Base-by-base conservation (phyloP, 2,888 invertebrate species). In the Sarcophaga caerulescens region DNA sequence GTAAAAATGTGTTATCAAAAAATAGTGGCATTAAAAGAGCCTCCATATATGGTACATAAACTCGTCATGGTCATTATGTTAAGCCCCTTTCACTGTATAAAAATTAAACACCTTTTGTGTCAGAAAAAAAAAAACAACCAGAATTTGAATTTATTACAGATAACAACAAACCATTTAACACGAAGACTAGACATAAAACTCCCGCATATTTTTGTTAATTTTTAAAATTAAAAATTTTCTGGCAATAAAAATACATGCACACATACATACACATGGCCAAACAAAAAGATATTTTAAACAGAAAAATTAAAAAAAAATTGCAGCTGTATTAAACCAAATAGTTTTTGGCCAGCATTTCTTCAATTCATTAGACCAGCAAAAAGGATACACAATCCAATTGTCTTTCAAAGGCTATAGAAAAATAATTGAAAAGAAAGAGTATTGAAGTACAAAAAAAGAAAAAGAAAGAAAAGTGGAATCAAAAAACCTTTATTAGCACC, bases 261-360 rank as follows among this genome's bases (percentile, higher is more conserved):
- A 69, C 57, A 74, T 62, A 66, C 65, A 74, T 77, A 86, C 86
- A 81, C 75, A 84, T 86, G 83, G 78, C 83, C 77, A 86, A 86
- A 84, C 65, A 85, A 68, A 23, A n/a, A 35, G 59, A 75, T 77
- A 23, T 65, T 57, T 47, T 35, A 79, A 71, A 74, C 17, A 44
- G 57, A 23, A 60, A 73, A 12, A 71, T 57, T 12, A 45, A 65
- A 80, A 19, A 3, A 45, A 45, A 45, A 66, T 19, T 45, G 44
- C 17, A 44, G 10, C 52, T 52, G 52, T 4, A 52, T 14, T 66
- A 35, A 44, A 63, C 11, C 35, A 60, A 12, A 17, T 44, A 47
- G 35, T 25, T 66, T 57, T 71, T 80, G 45, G 73, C 80, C 80
- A 66, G 80, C 73, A 66, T 59, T 73, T 23, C 17, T 19, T 69